These are phyloP conservation scores for Umimayanthus chanpuru DNA, from an alignment of 92 coral and sea anemone species.

Conservation along the genomic window DNA sequence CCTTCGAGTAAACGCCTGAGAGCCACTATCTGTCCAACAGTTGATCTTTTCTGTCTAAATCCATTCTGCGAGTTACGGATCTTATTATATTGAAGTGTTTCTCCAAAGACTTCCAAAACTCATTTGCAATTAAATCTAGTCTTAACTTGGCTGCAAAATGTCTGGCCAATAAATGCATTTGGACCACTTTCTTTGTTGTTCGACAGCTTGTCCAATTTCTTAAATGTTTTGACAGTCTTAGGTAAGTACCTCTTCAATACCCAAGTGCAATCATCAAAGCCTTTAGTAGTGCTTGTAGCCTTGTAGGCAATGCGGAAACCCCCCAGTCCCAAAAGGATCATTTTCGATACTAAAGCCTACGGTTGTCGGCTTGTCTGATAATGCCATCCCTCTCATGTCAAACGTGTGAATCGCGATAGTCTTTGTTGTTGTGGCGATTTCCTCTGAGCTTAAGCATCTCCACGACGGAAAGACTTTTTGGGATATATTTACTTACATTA, in stretches of 20 bases:
- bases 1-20: too few relatives aligned
- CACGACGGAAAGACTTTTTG: constrained; percentile 30
- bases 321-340: constrained; percentile 9
- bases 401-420: constrained; percentile 24
- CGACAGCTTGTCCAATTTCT: constrained; percentile 3
- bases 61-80: too few relatives aligned
- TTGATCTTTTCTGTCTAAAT: too few relatives aligned
- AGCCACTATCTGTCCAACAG: too few relatives aligned
- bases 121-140: neutral
- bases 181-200: constrained; percentile 37
- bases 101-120: constrained; percentile 21
- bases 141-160: constrained; percentile 18
- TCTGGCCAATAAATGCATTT: constrained; percentile 17
- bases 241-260: constrained; percentile 5
- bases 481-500: neutral
- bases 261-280: constrained; percentile 19
- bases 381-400: constrained; percentile 27
- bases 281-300: constrained; percentile 6
- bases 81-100: constrained; percentile 9
- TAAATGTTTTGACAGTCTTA: neutral
- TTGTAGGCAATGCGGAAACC: constrained; percentile 13
- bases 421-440: constrained; percentile 11
- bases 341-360: constrained; percentile 27
- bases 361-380: constrained; percentile 7
- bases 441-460: constrained; percentile 23